Percentiles rank a stretch among this genome's conserved stretches.
These are phyloP conservation scores for Sparidentex hasta DNA, from an alignment of 2,797 vertebrate species.

Conservation along the genomic window DNA sequence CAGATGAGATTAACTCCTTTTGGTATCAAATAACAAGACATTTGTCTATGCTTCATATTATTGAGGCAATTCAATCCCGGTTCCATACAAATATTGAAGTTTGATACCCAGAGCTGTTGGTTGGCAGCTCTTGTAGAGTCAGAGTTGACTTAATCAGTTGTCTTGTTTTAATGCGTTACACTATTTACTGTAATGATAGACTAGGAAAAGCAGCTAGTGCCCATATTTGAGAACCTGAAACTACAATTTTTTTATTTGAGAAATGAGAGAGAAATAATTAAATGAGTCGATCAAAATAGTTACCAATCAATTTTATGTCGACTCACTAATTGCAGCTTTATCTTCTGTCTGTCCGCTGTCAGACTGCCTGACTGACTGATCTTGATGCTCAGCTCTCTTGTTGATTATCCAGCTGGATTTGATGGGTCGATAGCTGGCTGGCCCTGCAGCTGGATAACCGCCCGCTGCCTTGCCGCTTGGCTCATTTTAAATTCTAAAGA, in stretches of 20 bases:
- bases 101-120: too few species aligned
- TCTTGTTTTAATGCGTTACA: not conserved
- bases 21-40: too few species aligned
- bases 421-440: conserved; percentile 37
- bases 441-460: conserved; percentile 28
- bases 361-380: conserved; percentile 5
- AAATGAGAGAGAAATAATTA: not conserved
- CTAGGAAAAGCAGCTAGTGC: not conserved
- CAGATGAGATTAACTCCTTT: too few species aligned
- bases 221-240: not conserved
- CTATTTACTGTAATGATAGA: not conserved
- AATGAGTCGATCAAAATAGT: not conserved
- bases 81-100: too few species aligned
- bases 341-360: not conserved
- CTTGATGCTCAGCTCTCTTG: conserved; percentile 31
- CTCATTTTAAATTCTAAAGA: conserved; percentile 53
- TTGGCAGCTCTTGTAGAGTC: not conserved
- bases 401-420: conserved; percentile 52
- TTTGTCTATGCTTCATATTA: too few species aligned
- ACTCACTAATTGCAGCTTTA: not conserved
- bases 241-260: too few species aligned
- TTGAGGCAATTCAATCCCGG: too few species aligned
- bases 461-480: conserved; percentile 26
- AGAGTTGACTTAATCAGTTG: not conserved
- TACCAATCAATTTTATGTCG: not conserved